Evolutionary conservation across 2,888 invertebrate species (phyloP), one percentile per base, ranked within the genome.

Genomic region (Uloborus plumipes): DNA sequence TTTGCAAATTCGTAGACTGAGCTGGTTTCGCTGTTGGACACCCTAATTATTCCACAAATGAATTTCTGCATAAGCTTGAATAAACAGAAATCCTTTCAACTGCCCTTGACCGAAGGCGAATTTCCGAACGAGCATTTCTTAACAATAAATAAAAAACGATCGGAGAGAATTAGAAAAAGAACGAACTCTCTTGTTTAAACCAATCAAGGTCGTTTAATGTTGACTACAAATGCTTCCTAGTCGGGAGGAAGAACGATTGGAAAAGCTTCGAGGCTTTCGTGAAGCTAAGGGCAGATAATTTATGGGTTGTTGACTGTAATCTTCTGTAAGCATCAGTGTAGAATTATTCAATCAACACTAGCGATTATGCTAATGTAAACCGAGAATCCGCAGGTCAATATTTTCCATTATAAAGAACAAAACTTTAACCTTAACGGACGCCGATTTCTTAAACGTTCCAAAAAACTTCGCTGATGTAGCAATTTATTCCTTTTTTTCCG

Each of bases 241-340:
- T 78, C 65, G 77, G 55, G 16, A 65, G 58, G 65, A 67, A 67
- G 67, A 39, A 67, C 50, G 66, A 75, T 67, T 59, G 59, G 59
- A 62, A 78, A 78, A 71, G 58, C 77, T 77, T 64, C 55, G 49
- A 64, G 70, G 64, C 77, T 78, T 26, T 70, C 77, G 53, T 65
- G 69, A 65, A 76, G 53, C 59, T 47, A n/a, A 26, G 62, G 58
- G 59, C 20, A 64, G 77, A 71, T 78, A 78, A 78, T 78, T 78
- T 78, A 78, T 78, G 77, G 77, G 70, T 78, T 78, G 77, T 78
- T 78, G 77, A 78, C 77, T 78, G 71, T 78, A 71, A 78, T 78
- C 64, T 78, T 71, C 77, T 71, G 65, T 71, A 78, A 78, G 77
- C 77, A 75, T 78, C 65, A 65, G 77, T 78, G 77, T 78, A 78